phyloP scores from a whole-genome alignment of 2,797 vertebrate species.

The Melopsittacus undulatus region DNA sequence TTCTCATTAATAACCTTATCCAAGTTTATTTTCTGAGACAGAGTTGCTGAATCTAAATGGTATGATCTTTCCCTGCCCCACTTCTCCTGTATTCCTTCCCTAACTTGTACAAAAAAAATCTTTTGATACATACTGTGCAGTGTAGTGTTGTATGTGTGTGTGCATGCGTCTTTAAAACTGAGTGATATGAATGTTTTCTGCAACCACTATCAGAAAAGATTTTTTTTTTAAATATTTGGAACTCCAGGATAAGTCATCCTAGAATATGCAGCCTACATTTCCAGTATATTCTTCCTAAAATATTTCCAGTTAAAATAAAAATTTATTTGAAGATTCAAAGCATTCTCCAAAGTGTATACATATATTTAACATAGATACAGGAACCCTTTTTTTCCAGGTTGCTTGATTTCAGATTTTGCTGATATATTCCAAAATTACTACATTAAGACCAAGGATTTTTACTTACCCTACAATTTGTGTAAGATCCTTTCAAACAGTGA shows the following conservation, averaged over 20 bases:
- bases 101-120: neutral
- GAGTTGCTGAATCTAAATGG: neutral
- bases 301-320: neutral
- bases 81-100: neutral
- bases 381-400: neutral
- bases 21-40: neutral
- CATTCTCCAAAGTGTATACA: neutral
- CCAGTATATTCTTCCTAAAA: neutral
- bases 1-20: neutral
- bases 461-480: neutral
- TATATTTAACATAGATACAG: neutral
- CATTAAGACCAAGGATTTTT: neutral
- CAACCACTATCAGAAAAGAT: neutral
- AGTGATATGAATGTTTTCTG: neutral
- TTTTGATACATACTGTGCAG: neutral
- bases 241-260: neutral
- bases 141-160: fast-evolving
- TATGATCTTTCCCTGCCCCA: neutral
- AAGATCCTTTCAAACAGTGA: neutral
- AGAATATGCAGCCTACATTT: neutral
- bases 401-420: neutral
- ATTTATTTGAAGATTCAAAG: neutral
- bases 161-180: neutral
- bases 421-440: fast-evolving
- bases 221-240: neutral